These are phyloP conservation scores for Hippolais icterina DNA, from an alignment of 2,113 vertebrate species.

Conservation along the genomic window DNA sequence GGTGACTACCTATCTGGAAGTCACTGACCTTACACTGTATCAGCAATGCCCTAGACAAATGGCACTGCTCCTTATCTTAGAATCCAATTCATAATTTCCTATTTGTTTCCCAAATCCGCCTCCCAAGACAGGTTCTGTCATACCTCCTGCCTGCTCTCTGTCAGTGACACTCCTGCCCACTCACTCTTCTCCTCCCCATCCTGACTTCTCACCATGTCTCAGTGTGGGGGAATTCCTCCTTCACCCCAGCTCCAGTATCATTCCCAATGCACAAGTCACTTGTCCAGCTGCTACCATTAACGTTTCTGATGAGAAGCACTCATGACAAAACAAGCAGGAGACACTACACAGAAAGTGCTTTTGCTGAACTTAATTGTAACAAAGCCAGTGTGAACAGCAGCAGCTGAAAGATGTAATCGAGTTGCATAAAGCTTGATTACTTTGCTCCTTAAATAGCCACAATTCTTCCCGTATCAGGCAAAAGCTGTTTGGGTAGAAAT, in stretches of 20 bases:
- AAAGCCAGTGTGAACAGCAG: neutral
- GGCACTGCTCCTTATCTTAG: neutral
- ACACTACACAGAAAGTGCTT: neutral
- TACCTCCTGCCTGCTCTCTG: neutral
- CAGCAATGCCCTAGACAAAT: neutral
- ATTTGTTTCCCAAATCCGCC: neutral
- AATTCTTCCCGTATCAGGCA: neutral
- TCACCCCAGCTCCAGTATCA: neutral
- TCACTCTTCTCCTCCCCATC: neutral
- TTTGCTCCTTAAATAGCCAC: neutral
- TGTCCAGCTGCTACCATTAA: neutral
- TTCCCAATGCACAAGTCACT: fast-evolving
- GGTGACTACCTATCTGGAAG: neutral
- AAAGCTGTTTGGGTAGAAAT: neutral
- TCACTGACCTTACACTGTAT: neutral
- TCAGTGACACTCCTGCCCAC: neutral
- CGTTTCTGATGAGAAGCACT: neutral
- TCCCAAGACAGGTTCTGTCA: neutral
- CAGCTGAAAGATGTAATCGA: neutral
- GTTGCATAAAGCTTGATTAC: neutral
- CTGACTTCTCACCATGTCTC: neutral
- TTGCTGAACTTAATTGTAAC: neutral
- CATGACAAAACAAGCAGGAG: neutral
- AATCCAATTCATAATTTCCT: neutral
- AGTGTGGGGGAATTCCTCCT: neutral